A percentile compares a stretch with the other conserved stretches of the same genome.
Evolutionary conservation across 2,888 invertebrate species (phyloP).

Genomic region (Trichopria drosophilae): DNA sequence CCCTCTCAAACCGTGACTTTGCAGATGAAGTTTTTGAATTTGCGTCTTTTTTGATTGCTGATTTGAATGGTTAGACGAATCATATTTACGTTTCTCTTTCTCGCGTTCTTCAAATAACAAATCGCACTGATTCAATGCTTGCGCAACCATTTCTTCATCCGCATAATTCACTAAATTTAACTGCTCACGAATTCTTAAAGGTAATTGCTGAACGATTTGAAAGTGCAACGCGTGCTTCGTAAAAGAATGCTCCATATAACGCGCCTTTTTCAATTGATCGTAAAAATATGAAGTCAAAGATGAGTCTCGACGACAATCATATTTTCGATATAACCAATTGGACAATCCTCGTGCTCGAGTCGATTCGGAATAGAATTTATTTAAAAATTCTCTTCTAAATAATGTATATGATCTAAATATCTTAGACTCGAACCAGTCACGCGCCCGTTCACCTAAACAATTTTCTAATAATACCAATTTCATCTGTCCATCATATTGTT

Average conservation of each 20-base stretch:
- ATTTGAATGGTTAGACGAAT: no score
- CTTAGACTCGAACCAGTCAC: constrained; percentile 8
- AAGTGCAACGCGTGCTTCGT: constrained; percentile 20
- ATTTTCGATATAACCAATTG: constrained; percentile 12
- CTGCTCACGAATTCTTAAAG: constrained; percentile 1
- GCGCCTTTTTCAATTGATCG: constrained; percentile 17
- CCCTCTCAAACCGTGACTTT: no score
- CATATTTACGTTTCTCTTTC: no score
- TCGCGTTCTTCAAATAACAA: no score
- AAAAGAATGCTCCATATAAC: constrained; percentile 22
- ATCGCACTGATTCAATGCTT: no score
- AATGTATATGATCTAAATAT: constrained; percentile 1
- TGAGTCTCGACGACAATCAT: background rate
- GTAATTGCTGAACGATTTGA: constrained; percentile 24
- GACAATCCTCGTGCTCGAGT: constrained; percentile 14
- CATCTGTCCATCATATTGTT: constrained; percentile 1
- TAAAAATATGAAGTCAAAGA: constrained; percentile 22
- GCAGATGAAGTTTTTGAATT: no score
- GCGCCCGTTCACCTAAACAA: no score
- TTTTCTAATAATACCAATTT: constrained; percentile 13
- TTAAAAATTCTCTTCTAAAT: constrained; percentile 11
- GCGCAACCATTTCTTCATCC: no score
- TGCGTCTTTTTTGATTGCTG: no score
- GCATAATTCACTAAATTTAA: constrained; percentile 2
- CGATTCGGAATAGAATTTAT: constrained; percentile 22